Conservation (phyloP, 2,797 vertebrate genomes). For the Nothura maculosa region DNA sequence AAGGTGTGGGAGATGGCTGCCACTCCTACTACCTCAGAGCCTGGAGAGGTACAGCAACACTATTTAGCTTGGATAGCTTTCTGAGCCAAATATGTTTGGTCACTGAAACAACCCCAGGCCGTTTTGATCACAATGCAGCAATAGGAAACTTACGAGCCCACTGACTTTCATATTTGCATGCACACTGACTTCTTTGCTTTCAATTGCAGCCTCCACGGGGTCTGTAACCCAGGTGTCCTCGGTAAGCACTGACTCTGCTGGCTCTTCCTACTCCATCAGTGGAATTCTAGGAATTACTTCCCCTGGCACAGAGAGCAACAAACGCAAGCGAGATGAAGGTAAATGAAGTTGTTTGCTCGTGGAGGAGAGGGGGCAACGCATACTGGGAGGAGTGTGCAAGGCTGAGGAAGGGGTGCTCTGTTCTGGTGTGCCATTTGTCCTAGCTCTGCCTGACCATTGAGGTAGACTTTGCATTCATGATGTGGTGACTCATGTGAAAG, state of each 20-base stretch:
- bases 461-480: background rate
- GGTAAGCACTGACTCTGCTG: conserved; percentile 93
- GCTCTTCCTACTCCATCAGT: conserved; percentile 98
- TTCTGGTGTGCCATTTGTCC: background rate
- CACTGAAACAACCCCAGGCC: background rate
- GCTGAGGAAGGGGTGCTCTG: background rate
- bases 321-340: conserved; percentile 98
- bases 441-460: background rate
- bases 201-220: conserved; percentile 90
- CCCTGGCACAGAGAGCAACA: conserved; percentile 91
- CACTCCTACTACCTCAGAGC: background rate
- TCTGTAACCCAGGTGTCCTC: conserved; percentile 95
- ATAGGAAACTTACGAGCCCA: accelerated
- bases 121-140: accelerated
- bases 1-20: background rate
- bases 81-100: background rate
- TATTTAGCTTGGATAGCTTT: background rate
- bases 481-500: background rate
- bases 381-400: accelerated
- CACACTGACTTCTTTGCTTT: background rate
- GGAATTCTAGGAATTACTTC: conserved; percentile 97
- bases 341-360: background rate
- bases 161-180: accelerated
- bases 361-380: accelerated
- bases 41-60: background rate